Conservation (phyloP, 37 sponge, comb jelly and placozoan genomes). For the Petrosia ficiformis region DNA sequence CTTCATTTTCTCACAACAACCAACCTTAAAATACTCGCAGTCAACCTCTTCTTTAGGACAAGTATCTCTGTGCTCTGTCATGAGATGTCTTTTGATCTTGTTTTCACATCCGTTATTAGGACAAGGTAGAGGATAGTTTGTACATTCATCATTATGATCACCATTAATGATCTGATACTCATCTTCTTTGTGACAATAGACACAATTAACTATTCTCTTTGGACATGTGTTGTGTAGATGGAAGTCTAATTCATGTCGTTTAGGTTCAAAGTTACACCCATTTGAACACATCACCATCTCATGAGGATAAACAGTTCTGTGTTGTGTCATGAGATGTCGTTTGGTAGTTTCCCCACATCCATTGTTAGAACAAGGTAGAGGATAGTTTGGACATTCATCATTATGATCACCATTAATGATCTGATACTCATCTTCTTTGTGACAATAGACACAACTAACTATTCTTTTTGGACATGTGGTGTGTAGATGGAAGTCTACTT, state of each 20-base stretch:
- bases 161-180: neutral
- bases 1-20: neutral
- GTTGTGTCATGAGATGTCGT: too few species aligned
- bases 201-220: neutral
- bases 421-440: too few species aligned
- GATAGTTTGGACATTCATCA: too few species aligned
- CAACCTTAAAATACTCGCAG: constrained; percentile 1
- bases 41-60: neutral
- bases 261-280: neutral
- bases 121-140: neutral
- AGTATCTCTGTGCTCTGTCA: neutral
- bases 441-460: too few species aligned
- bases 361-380: too few species aligned
- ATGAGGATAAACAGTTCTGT: too few species aligned
- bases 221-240: neutral
- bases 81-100: neutral
- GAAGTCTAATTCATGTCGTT: neutral
- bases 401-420: too few species aligned
- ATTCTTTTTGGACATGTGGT: too few species aligned
- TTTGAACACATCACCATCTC: too few species aligned
- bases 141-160: neutral
- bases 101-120: neutral
- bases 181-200: neutral
- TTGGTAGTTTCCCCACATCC: too few species aligned
- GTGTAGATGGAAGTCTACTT: neutral